Percentiles rank a stretch among this genome's conserved stretches.
Evolutionary conservation across 2,113 vertebrate species (phyloP).

Genomic region (Megaptera novaeangliae): DNA sequence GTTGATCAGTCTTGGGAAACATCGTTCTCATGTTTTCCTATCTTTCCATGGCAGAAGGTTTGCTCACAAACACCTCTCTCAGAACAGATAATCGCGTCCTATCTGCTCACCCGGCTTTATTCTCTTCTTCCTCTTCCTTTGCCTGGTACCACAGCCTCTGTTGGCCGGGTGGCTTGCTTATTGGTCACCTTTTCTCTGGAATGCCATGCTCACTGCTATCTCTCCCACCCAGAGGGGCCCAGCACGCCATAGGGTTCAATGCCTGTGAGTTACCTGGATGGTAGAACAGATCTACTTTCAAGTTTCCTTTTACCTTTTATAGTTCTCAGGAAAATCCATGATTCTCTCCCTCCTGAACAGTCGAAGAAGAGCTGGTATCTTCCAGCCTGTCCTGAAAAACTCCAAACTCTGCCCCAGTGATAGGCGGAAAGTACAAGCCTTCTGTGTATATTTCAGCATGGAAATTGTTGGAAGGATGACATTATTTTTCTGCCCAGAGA

Average conservation of each 20-base stretch:
- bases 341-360: accelerated
- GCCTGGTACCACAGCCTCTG: too few relatives aligned
- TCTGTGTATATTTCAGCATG: not conserved
- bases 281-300: not conserved
- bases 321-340: not conserved
- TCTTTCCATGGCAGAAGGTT: accelerated
- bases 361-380: not conserved
- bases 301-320: not conserved
- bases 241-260: accelerated
- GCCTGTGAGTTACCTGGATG: not conserved
- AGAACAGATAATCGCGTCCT: accelerated
- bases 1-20: not conserved
- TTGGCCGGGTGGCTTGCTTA: accelerated
- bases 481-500: not conserved
- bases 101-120: not conserved
- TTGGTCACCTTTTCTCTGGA: too few relatives aligned
- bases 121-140: not conserved
- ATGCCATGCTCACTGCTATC: not conserved
- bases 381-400: not conserved
- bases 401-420: not conserved
- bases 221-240: not conserved
- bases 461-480: not conserved
- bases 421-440: too few relatives aligned
- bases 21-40: accelerated
- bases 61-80: not conserved